phyloP scores from a whole-genome alignment of 2,797 vertebrate genomes.

The Lemur catta region DNA sequence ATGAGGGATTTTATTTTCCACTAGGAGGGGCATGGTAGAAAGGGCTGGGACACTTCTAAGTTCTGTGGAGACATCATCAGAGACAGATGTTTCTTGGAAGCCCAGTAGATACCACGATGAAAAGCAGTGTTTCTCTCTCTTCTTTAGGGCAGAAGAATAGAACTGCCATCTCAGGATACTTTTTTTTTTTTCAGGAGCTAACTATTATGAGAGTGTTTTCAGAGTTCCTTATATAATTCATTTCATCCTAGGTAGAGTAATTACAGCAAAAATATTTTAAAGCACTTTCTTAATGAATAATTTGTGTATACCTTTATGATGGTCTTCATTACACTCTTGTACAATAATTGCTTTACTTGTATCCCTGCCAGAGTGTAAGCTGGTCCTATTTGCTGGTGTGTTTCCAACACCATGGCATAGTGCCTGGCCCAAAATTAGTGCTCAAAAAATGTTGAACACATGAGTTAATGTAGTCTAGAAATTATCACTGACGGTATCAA shows the following conservation, averaged over 20 bases:
- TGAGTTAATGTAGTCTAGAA: background rate
- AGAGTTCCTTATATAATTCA: background rate
- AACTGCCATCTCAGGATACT: background rate
- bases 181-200: background rate
- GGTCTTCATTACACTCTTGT: background rate
- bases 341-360: background rate
- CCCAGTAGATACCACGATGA: background rate
- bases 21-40: background rate
- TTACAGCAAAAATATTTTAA: background rate
- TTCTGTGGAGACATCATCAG: background rate
- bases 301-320: background rate
- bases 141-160: background rate
- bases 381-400: background rate
- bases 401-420: background rate
- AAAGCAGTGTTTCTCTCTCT: background rate
- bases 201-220: background rate
- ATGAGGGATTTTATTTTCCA: slow-evolving; percentile 15
- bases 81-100: background rate
- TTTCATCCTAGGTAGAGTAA: background rate
- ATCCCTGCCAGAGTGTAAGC: background rate
- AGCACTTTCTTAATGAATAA: background rate
- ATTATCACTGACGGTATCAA: background rate
- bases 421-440: background rate
- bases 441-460: background rate
- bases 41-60: background rate